Base-by-base conservation (phyloP, 2,113 vertebrate genomes). In the Sula dactylatra region DNA sequence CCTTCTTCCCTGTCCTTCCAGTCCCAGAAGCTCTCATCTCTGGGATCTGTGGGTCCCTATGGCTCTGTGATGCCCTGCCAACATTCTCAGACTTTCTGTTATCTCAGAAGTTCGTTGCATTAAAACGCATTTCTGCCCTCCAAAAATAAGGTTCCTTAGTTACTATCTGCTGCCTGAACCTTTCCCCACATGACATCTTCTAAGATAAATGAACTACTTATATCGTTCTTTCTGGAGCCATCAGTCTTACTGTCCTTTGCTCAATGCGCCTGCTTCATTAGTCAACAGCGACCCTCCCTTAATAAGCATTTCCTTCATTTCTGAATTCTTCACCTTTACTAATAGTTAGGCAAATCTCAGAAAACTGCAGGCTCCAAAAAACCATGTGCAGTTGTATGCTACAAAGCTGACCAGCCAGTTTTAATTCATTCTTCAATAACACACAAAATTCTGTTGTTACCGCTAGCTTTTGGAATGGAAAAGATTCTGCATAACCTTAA, bases 271-370 rank as follows among this genome's bases (percentile, higher is more conserved):
- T 81, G 50, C 47, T 18, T 90, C 55, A 55, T 70, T 71, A 78
- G 67, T 42, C 54, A 74, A 17, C 52, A 59, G 25, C 65, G 56
- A 89, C 40, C 20, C 31, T 88, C 36, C 47, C 61, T 85, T 56
- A 32, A 69, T 1, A 78, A 45, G 15, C 27, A 26, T 72, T 93
- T 86, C 42, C 88, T 86, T 88, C 0, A 47, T 93, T 97, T 91
- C 77, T 93, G 70, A 89, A 19, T 92, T 94, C 55, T 84, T 95
- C 47, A 82, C 69, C 82, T 81, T 86, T 92, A 91, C 31, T 56
- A 76, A 61, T 22, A 87, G 24, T 96, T 94, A 65, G 7, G 4
- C 52, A 89, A 78, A 81, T 44, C 27, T 82, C 54, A 69, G 81
- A 47, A 62, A 88, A 42, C 29, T 62, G 34, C 42, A 76, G 52